A percentile compares a stretch with the other conserved stretches of the same genome.
These are phyloP conservation scores for Lordiphosa fenestrarum DNA, from an alignment of 2,888 invertebrate genomes.

Conservation along the genomic window DNA sequence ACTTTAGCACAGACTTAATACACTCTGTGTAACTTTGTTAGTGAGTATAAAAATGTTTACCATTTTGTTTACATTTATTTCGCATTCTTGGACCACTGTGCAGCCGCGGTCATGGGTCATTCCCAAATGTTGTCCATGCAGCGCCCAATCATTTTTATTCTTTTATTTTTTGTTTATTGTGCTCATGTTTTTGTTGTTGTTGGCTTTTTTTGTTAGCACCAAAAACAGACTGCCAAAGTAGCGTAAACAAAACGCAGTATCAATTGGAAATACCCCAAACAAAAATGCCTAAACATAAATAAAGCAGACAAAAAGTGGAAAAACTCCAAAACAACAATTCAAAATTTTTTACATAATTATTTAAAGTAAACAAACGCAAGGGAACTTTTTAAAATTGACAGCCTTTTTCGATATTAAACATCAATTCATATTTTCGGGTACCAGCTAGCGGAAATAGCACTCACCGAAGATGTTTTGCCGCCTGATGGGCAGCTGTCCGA, in stretches of 20 bases:
- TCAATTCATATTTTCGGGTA: conserved; percentile 31
- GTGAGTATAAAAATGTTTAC: too few relatives aligned
- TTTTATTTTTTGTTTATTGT: conserved; percentile 16
- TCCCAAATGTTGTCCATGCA: conserved; percentile 25
- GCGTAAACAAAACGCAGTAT: conserved; percentile 33
- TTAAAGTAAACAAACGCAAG: background rate
- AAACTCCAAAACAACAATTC: conserved; percentile 32
- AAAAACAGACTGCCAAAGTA: conserved; percentile 11
- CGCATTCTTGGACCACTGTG: background rate
- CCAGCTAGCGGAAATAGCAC: conserved; percentile 40
- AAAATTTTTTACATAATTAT: conserved; percentile 22
- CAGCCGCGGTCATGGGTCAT: conserved; percentile 13
- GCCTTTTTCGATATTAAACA: conserved; percentile 35
- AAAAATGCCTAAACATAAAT: conserved; percentile 42
- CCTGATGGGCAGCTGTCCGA: too few relatives aligned
- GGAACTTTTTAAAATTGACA: conserved; percentile 19
- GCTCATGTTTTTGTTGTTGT: conserved; percentile 4
- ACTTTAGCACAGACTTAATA: too few relatives aligned
- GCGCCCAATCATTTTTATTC: conserved; percentile 25
- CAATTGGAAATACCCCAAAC: conserved; percentile 47
- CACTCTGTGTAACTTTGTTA: too few relatives aligned
- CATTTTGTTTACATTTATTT: background rate
- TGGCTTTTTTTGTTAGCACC: conserved; percentile 17
- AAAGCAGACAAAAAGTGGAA: conserved; percentile 30
- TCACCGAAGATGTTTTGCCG: conserved; percentile 27